Percentiles rank a stretch among this genome's conserved stretches.
Conservation (phyloP, 2,797 vertebrate species). For the Manis crassicaudata region DNA sequence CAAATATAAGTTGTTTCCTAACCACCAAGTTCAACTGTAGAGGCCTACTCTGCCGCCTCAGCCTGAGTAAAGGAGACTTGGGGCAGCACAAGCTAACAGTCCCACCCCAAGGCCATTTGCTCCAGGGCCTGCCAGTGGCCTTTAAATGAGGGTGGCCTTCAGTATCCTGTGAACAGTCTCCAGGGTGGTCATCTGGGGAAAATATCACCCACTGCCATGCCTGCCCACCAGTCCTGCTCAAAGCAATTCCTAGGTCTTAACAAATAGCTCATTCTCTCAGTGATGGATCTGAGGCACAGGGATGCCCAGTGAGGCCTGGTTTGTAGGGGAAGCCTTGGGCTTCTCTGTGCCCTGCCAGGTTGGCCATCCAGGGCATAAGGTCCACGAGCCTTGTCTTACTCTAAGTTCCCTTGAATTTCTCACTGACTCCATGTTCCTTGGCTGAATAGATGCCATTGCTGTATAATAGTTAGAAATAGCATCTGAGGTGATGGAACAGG, state of each 20-base stretch:
- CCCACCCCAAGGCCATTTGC: not conserved
- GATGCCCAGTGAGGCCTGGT: not conserved
- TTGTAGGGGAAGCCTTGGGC: not conserved
- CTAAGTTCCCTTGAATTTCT: not conserved
- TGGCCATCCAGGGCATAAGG: not conserved
- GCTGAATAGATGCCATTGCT: not conserved
- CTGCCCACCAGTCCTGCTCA: not conserved
- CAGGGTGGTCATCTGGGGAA: not conserved
- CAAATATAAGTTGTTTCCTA: conserved; percentile 50
- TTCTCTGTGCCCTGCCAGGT: not conserved
- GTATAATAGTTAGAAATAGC: not conserved
- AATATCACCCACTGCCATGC: not conserved
- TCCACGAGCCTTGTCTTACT: not conserved
- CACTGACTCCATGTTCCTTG: not conserved
- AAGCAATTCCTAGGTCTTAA: not conserved
- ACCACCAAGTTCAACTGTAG: conserved; percentile 21
- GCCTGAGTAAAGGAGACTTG: conserved; percentile 15
- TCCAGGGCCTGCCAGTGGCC: conserved; percentile 14
- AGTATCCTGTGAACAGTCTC: not conserved
- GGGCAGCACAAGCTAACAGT: conserved; percentile 37
- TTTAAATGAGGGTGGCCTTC: conserved; percentile 25
- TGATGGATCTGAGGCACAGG: not conserved
- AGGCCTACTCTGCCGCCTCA: not conserved
- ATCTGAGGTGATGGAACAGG: not conserved
- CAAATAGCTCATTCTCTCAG: not conserved